These are phyloP conservation scores for Epinephelus fuscoguttatus DNA, from an alignment of 2,113 vertebrate species.

Conservation along the genomic window DNA sequence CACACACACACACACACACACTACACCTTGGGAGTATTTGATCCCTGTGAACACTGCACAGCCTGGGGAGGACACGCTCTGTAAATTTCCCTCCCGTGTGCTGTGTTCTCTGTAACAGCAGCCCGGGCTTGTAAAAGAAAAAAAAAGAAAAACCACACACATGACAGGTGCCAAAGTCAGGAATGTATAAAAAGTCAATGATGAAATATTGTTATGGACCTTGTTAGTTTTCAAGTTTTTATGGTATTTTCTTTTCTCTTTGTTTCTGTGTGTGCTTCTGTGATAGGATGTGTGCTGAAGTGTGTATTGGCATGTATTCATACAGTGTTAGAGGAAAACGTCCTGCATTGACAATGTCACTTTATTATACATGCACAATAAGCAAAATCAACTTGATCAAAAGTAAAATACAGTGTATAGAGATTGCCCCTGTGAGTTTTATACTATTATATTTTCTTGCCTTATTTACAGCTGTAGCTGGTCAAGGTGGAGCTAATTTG, in stretches of 20 bases:
- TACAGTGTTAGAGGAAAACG: neutral
- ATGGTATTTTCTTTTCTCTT: neutral
- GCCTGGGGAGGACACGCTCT: constrained; percentile 77
- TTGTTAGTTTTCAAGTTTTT: constrained; percentile 5
- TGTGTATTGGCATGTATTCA: neutral
- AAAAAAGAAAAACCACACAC: constrained; percentile 58
- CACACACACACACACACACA: constrained; percentile 28
- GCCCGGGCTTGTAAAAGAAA: constrained; percentile 68
- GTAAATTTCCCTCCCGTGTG: constrained; percentile 74
- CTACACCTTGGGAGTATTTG: constrained; percentile 78
- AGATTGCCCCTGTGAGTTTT: too few species aligned
- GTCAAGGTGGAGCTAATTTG: neutral
- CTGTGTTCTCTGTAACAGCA: constrained; percentile 68
- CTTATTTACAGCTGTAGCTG: too few species aligned
- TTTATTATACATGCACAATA: neutral
- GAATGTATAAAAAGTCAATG: constrained; percentile 65
- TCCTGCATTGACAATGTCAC: neutral
- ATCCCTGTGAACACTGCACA: constrained; percentile 73
- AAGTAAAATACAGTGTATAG: neutral
- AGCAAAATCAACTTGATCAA: too few species aligned
- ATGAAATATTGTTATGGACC: constrained; percentile 57
- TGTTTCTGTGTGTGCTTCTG: neutral
- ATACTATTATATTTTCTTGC: too few species aligned
- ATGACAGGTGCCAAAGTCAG: constrained; percentile 82
- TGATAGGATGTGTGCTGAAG: neutral